Evolutionary conservation across 1,140 invertebrate genomes (phyloP).

Genomic region (Hyles euphorbiae): DNA sequence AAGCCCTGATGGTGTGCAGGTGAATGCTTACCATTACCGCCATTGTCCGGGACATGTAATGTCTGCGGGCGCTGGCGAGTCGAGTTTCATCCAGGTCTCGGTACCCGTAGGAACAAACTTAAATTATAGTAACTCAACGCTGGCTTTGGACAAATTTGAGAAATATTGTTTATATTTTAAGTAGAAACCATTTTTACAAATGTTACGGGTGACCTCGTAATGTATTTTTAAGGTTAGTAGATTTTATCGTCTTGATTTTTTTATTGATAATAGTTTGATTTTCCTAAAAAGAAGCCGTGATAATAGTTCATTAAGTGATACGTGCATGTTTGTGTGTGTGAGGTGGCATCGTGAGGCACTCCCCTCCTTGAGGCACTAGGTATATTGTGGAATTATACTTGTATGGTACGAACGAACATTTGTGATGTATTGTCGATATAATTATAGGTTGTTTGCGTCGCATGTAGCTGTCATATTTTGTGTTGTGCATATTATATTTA

Average conservation of each 20-base stretch:
- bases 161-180: slow-evolving; percentile 50
- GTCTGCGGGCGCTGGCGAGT: slow-evolving; percentile 6
- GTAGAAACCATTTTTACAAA: slow-evolving; percentile 46
- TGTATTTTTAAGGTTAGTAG: slow-evolving; percentile 68
- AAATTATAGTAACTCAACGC: slow-evolving; percentile 24
- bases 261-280: slow-evolving; percentile 46
- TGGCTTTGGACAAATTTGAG: slow-evolving; percentile 31
- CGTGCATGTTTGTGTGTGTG: slow-evolving; percentile 52
- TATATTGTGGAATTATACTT: slow-evolving; percentile 24
- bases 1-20: slow-evolving; percentile 44
- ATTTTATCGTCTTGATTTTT: slow-evolving; percentile 59
- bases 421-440: slow-evolving; percentile 47
- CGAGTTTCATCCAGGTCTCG: slow-evolving; percentile 23
- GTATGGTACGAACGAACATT: slow-evolving; percentile 35
- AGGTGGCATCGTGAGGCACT: slow-evolving; percentile 62
- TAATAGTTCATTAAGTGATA: slow-evolving; percentile 65
- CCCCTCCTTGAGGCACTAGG: slow-evolving; percentile 55
- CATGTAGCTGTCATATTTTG: slow-evolving; percentile 21
- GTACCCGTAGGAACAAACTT: slow-evolving; percentile 22
- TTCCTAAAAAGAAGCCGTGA: slow-evolving; percentile 63
- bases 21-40: slow-evolving; percentile 26
- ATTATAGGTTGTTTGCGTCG: slow-evolving; percentile 32
- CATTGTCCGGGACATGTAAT: slow-evolving; percentile 2
- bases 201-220: slow-evolving; percentile 55
- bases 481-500: slow-evolving; percentile 14